Base-by-base conservation (phyloP, 2,888 invertebrate species). In the Chrysodeixis includens region DNA sequence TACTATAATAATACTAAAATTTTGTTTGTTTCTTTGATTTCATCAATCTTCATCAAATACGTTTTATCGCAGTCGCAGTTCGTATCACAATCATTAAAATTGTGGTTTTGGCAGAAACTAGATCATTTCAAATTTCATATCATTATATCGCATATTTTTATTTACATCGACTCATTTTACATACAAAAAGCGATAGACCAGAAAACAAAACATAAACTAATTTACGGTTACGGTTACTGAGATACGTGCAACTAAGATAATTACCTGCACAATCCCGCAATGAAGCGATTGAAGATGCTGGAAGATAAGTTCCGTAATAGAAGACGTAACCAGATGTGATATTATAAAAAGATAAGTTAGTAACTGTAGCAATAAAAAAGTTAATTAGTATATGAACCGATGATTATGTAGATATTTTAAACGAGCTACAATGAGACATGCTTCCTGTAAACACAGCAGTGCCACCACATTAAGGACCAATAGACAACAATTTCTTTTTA, bases 221-320 rank as follows among this genome's bases (percentile, higher is more conserved):
- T 69, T 69, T 62, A 54, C 35, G 30, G 44, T 69, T 62, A 54
- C 35, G 30, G 44, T 65, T 54, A 46, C 53, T 54, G n/a, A 59
- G 53, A 49, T 68, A 16, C 61, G 57, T 55, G 62, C 53, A 35
- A 71, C 53, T 68, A 30, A 62, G 54, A 30, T 58, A 65, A 75
- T 72, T 72, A 69, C 49, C 69, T 66, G 53, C 60, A 53, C 60
- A 69, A 69, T 56, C 12, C 40, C 32, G 35, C 56, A 60, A 76
- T 60, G 56, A 22, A 30, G 40, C 30, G 35, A 60, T 60, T 40
- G 44, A 14, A 22, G 57, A 49, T 63, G 22, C 16, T 58, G 9
- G 0, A 3, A 57, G n/a, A 40, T 35, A 69, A 52, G 40, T 56
- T 59, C 57, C 40, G 14, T 6, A 22, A 51, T 58, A 16, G 26